phyloP scores from a whole-genome alignment of 1,140 invertebrate species.

The Drosophila grimshawi region DNA sequence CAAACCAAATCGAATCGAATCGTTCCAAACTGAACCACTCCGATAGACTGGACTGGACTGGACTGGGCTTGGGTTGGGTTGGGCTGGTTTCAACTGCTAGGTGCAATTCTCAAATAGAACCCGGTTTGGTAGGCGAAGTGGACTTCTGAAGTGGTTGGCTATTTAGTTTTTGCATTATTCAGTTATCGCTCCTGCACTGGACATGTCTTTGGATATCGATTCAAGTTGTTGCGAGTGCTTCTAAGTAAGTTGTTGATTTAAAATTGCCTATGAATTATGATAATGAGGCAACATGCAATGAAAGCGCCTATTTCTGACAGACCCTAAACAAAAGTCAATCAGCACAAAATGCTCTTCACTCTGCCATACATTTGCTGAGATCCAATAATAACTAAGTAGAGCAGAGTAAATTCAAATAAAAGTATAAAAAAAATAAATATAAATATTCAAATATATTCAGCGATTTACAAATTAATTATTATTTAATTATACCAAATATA shows the following conservation, averaged over 20 bases:
- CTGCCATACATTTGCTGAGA: too few relatives aligned
- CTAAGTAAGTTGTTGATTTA: neutral
- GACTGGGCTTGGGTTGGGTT: neutral
- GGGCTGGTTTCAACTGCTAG: neutral
- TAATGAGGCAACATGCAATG: neutral
- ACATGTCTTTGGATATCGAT: neutral
- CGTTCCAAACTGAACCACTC: neutral
- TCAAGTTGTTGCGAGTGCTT: neutral
- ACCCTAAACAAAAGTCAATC: neutral
- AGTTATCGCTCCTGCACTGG: neutral
- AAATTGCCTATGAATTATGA: neutral
- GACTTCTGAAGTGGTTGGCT: slow-evolving; percentile 1
- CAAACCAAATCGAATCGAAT: too few relatives aligned
- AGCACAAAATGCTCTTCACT: neutral
- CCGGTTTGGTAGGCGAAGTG: neutral
- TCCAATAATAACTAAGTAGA: too few relatives aligned
- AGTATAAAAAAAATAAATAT: too few relatives aligned
- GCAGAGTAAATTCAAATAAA: too few relatives aligned
- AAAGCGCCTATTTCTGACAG: neutral
- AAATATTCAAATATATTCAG: too few relatives aligned
- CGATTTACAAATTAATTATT: too few relatives aligned
- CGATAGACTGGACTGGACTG: too few relatives aligned
- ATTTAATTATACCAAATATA: too few relatives aligned
- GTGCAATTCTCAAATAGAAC: neutral
- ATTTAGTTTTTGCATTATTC: slow-evolving; percentile 24